Conservation (phyloP, 1,140 invertebrate genomes). For the Habropoda laboriosa region DNA sequence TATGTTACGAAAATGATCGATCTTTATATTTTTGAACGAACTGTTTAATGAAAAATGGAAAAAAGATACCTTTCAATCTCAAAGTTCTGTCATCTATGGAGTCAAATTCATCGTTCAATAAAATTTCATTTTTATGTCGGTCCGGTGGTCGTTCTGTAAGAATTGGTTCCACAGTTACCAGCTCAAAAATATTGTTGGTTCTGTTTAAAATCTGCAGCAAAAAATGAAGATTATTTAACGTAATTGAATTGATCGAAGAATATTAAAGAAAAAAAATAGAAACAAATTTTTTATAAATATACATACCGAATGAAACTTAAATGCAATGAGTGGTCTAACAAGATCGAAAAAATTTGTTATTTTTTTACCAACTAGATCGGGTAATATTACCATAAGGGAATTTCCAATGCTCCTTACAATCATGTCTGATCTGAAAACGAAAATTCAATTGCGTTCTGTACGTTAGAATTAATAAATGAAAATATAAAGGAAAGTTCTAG, state of each 20-base stretch:
- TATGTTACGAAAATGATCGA: not conserved
- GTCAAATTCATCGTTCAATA: conserved; percentile 85
- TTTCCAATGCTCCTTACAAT: conserved; percentile 94
- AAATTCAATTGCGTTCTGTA: not conserved
- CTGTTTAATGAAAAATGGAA: not conserved
- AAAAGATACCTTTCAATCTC: conserved; percentile 88
- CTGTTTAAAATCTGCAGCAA: conserved; percentile 91
- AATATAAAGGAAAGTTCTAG: too few species aligned
- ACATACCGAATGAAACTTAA: conserved; percentile 96
- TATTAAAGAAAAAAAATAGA: not conserved
- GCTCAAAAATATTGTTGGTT: conserved; percentile 97
- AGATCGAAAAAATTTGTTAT: conserved; percentile 96
- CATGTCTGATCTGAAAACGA: conserved; percentile 91
- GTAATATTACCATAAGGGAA: conserved; percentile 94
- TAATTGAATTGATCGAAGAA: not conserved
- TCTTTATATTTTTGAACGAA: not conserved
- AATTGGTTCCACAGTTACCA: conserved; percentile 93
- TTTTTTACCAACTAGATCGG: conserved; percentile 92
- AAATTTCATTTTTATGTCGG: conserved; percentile 79
- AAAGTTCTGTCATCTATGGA: conserved; percentile 87
- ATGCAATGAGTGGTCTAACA: conserved; percentile 94
- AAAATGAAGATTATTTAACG: not conserved
- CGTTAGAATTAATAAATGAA: not conserved
- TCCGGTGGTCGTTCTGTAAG: conserved; percentile 86
- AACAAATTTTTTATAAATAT: not conserved